Percentiles rank a stretch among this genome's conserved stretches.
Conservation (phyloP, 2,113 vertebrate genomes). For the Ageneiosus marmoratus region DNA sequence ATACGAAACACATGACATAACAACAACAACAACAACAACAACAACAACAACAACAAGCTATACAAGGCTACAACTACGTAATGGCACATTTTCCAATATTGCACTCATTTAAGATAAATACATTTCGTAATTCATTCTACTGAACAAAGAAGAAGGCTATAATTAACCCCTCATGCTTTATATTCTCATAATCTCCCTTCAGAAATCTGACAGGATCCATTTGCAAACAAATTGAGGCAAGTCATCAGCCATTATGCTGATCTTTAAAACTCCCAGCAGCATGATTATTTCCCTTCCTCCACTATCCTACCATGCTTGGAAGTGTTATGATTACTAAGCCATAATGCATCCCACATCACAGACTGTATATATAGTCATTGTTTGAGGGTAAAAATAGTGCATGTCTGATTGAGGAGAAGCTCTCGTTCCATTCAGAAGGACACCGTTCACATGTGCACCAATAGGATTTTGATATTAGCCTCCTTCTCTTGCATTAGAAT, state of each 20-base stretch:
- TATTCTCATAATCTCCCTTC: neutral
- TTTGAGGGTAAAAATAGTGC: conserved; percentile 9
- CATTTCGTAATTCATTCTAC: neutral
- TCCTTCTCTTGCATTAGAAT: neutral
- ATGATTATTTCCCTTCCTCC: neutral
- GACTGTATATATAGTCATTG: neutral
- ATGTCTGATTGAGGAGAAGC: neutral
- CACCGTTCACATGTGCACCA: neutral
- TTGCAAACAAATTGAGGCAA: neutral
- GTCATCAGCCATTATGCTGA: neutral
- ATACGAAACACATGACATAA: neutral
- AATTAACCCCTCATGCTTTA: neutral
- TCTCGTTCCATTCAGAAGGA: conserved; percentile 24
- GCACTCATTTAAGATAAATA: neutral
- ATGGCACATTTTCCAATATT: neutral
- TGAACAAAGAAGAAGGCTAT: neutral
- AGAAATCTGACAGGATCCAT: conserved; percentile 10
- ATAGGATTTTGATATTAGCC: neutral
- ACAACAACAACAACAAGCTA: neutral
- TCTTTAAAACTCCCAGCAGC: neutral
- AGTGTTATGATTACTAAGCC: neutral
- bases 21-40: neutral
- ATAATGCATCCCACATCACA: neutral
- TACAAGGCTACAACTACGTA: neutral
- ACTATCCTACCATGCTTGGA: no score